phyloP scores from a whole-genome alignment of 2,888 invertebrate genomes.

The Tetranychus piercei region DNA sequence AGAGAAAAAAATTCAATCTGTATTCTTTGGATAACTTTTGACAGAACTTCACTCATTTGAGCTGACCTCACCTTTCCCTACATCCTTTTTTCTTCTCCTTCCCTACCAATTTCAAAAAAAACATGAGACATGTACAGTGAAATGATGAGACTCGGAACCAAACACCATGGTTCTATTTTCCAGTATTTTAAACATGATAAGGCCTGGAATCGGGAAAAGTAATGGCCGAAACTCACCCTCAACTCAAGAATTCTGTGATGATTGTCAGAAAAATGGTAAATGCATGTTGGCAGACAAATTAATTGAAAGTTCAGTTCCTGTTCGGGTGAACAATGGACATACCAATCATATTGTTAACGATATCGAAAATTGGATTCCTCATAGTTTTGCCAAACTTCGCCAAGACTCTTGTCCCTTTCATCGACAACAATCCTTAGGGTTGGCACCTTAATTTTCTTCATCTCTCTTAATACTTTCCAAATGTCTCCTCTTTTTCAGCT shows the following conservation, averaged over 20 bases:
- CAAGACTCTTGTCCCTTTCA: conserved; percentile 36
- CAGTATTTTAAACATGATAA: background rate
- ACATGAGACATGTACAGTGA: background rate
- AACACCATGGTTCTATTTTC: background rate
- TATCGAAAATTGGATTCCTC: conserved; percentile 11
- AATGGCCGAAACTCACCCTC: background rate
- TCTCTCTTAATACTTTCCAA: background rate
- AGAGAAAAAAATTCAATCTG: no score
- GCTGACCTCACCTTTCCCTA: no score
- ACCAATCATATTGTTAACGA: background rate
- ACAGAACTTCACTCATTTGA: no score
- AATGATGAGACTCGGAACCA: background rate
- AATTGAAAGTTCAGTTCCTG: conserved; percentile 7
- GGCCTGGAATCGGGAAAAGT: background rate
- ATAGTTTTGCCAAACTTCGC: conserved; percentile 24
- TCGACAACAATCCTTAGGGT: conserved; percentile 33
- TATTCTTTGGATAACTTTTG: no score
- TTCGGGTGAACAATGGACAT: background rate
- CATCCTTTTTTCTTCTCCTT: no score
- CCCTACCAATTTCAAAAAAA: background rate
- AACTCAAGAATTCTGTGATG: conserved; percentile 18
- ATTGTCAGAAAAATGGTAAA: conserved; percentile 18
- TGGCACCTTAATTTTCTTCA: conserved; percentile 24
- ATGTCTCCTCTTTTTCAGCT: background rate
- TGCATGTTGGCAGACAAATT: conserved; percentile 13